Conservation (phyloP, 2,797 vertebrate genomes). For the Paguma larvata region DNA sequence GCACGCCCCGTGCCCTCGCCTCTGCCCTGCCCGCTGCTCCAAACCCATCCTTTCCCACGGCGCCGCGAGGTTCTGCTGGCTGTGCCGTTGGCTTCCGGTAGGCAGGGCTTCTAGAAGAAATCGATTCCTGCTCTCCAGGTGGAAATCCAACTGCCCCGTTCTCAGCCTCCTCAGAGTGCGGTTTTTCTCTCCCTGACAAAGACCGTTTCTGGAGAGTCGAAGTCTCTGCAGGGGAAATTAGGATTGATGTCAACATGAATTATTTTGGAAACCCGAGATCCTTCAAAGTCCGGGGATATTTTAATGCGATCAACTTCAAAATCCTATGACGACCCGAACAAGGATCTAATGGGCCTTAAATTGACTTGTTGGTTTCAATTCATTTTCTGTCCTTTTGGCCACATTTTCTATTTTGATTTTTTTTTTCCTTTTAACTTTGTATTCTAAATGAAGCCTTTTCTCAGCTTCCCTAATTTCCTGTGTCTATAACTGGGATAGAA, state of each 20-base stretch:
- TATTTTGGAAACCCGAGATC: slow-evolving; percentile 22
- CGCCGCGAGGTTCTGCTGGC: not conserved
- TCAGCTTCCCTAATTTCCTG: not conserved
- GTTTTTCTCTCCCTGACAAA: slow-evolving; percentile 4
- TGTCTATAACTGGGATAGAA: not conserved
- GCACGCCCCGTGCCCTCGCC: not conserved
- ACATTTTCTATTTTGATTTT: slow-evolving; percentile 22
- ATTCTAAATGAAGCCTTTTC: not conserved
- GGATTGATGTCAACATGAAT: slow-evolving; percentile 33
- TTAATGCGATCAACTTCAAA: slow-evolving; percentile 17
- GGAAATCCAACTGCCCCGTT: slow-evolving; percentile 75
- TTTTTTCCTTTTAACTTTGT: not conserved
- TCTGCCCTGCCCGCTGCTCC: not conserved
- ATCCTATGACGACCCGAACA: not conserved
- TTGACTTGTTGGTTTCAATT: slow-evolving; percentile 25
- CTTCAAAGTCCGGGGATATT: slow-evolving; percentile 13
- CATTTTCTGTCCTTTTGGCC: not conserved
- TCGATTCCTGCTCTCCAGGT: slow-evolving; percentile 78
- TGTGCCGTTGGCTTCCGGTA: slow-evolving; percentile 52
- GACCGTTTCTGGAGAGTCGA: not conserved
- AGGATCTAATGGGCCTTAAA: slow-evolving; percentile 48
- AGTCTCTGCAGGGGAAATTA: slow-evolving; percentile 35
- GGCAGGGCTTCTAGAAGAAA: slow-evolving; percentile 75
- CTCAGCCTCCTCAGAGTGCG: not conserved
- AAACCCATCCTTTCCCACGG: slow-evolving; percentile 8